Evolutionary conservation across 2,888 invertebrate species (phyloP), one percentile per base, ranked within the genome.

Genomic region (Celastrina argiolus): DNA sequence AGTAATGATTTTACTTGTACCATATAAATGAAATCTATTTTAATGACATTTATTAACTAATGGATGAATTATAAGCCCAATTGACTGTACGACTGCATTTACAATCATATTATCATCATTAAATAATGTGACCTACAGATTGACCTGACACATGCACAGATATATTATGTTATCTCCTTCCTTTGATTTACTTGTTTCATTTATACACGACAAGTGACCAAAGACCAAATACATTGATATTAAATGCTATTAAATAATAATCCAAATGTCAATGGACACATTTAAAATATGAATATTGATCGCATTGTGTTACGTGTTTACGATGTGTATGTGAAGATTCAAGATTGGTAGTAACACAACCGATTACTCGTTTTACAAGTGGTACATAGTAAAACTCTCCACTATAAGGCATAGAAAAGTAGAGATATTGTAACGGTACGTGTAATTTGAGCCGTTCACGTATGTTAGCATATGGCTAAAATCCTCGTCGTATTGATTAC

Each of bases 391-490:
- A 22, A 51, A 51, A 51, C 22, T 26, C 51, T 51, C 51, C 22
- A 51, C 12, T 51, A 51, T 22, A 22, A 22, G 22, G 36, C 34
- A 71, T 71, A 71, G 73, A 75, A 74, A 74, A 71, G 69, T 74
- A 74, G 77, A 72, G 68, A 75, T 59, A 76, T 73, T 74, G 76
- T 88, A 88, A 89, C 87, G 87, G 87, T 85, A 80, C 74, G 77
- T 79, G 75, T 76, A 77, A 78, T 75, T 70, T 74, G 78, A 83
- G 78, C 83, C 85, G 80, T 84, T 84, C 84, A 83, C 85, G 78
- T 82, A 79, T 76, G 81, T 74, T 80, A 88, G 86, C 89, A 88
- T 89, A 89, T 88, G 90, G 89, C 83, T 76, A 79, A 76, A 76
- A 74, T 74, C 77, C 74, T 76, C 71, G 76, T 76, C 76, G 71